Evolutionary conservation across 2,797 vertebrate species (phyloP), one percentile per base, ranked within the genome.

Genomic region (Bryconaethiops microstoma): DNA sequence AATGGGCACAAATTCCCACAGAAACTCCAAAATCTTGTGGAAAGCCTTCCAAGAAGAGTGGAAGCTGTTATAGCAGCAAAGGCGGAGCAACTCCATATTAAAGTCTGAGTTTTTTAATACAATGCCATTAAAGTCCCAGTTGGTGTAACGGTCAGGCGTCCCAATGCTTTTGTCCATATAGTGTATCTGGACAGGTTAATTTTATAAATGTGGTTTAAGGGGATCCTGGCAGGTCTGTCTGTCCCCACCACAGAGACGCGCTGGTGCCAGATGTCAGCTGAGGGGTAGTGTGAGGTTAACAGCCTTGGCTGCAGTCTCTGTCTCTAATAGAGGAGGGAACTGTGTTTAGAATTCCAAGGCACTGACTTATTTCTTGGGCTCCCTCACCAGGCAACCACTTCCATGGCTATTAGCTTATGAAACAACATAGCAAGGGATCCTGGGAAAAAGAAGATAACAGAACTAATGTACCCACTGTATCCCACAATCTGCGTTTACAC

Each of bases 261-360:
- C 71, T 35, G 59, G 64, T 78, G 52, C 23, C 73, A 39, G 17
- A 80, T 76, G 67, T 75, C 62, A 19, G n/a, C 55, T 57, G 60
- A 72, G 76, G 59, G 50, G 76, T 77, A 74, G 25, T 60, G 69
- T 64, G 71, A 83, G 74, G 39, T 82, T 68, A 84, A 76, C 77
- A 64, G 76, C 68, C 76, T 78, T 57, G 80, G 76, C 75, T 83
- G 75, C 77, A 57, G 69, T 40, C 68, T 54, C 29, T 42, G 76
- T 84, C 70, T 82, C 73, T 62, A 83, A 72, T 35, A 64, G 69
- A 59, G 52, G 71, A 70, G 68, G 76, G 67, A 40, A 67, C 55
- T 84, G 77, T 86, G 85, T 86, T 84, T 83, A 81, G 83, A 82
- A 84, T 81, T 84, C 85, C 81, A 79, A 76, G 68, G 75, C 39